Conservation (phyloP, 1,140 invertebrate species). For the Reticulitermes speratus region DNA sequence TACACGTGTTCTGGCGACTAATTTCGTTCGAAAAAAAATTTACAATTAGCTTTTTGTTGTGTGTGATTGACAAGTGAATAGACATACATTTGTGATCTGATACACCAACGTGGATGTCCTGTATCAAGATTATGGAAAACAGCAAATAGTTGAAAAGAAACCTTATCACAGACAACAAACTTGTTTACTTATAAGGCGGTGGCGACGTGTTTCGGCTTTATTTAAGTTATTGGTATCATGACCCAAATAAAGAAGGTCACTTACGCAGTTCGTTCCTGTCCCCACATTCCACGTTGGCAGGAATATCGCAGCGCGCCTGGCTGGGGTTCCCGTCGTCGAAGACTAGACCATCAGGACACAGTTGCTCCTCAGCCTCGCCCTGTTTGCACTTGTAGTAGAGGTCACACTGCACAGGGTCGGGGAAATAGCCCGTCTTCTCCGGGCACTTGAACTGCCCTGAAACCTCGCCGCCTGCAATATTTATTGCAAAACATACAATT, state of each 20-base stretch:
- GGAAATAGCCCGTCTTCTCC: conserved; percentile 71
- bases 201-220: not conserved
- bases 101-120: no score
- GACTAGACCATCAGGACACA: conserved; percentile 80
- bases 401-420: conserved; percentile 77
- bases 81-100: no score
- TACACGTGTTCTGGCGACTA: no score
- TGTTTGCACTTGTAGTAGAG: conserved; percentile 75
- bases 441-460: conserved; percentile 57
- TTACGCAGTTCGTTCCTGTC: conserved; percentile 73
- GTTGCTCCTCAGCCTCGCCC: conserved; percentile 63
- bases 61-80: no score
- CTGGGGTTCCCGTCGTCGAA: conserved; percentile 74
- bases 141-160: no score
- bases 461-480: not conserved
- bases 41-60: no score
- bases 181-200: no score
- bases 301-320: conserved; percentile 75
- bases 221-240: not conserved
- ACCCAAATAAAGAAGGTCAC: conserved; percentile 43
- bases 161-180: no score
- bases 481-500: not conserved
- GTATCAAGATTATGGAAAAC: no score
- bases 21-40: no score
- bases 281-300: conserved; percentile 75